Conservation (phyloP, 2,113 vertebrate species). For the Perognathus longimembris region DNA sequence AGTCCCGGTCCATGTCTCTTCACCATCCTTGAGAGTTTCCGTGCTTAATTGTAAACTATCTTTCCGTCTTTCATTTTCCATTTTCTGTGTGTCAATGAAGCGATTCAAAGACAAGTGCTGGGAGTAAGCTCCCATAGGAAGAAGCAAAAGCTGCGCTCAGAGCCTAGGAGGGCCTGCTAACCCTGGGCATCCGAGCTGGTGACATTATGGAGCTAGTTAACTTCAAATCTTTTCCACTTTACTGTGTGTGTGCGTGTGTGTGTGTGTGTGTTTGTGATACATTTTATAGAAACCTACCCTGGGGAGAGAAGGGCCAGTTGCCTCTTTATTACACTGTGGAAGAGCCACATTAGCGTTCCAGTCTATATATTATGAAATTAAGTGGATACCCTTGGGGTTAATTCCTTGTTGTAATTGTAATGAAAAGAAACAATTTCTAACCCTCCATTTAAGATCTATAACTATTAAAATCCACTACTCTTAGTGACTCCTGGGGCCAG, state of each 20-base stretch:
- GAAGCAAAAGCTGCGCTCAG: not conserved
- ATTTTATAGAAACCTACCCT: constrained; percentile 87
- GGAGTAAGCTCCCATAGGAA: constrained; percentile 55
- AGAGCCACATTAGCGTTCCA: constrained; percentile 88
- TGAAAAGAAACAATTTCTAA: constrained; percentile 91
- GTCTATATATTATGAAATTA: constrained; percentile 93
- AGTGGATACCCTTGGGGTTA: constrained; percentile 91
- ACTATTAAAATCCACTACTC: constrained; percentile 90
- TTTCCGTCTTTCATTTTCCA: constrained; percentile 63
- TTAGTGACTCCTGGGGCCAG: constrained; percentile 87
- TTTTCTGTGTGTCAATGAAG: constrained; percentile 69
- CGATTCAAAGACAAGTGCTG: not conserved
- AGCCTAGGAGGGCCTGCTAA: constrained; percentile 1
- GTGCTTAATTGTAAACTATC: constrained; percentile 78
- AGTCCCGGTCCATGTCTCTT: constrained; percentile 34
- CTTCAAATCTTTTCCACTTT: constrained; percentile 83
- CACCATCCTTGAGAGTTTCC: constrained; percentile 66
- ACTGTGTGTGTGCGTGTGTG: constrained; percentile 67
- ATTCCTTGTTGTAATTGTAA: constrained; percentile 91
- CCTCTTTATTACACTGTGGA: constrained; percentile 89
- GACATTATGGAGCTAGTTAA: constrained; percentile 85
- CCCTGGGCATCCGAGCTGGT: constrained; percentile 55
- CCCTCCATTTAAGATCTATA: constrained; percentile 90
- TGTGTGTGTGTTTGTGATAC: constrained; percentile 81
- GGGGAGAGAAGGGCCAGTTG: constrained; percentile 89